phyloP scores from a whole-genome alignment of 2,113 vertebrate genomes.

The Nymphicus hollandicus region DNA sequence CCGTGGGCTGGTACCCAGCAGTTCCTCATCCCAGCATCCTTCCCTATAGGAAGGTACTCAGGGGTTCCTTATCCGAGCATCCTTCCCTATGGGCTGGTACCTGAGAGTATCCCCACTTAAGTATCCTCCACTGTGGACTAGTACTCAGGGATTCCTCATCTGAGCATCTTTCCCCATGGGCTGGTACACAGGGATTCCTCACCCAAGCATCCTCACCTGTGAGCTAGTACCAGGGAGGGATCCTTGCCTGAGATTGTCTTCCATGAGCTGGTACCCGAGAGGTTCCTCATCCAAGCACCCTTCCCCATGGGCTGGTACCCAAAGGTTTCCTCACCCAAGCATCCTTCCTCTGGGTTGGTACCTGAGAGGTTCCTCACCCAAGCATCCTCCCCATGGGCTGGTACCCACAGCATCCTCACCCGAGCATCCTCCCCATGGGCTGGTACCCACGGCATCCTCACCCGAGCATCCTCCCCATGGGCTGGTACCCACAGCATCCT shows the following conservation, averaged over 20 bases:
- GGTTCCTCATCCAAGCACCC: background rate
- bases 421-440: too few relatives aligned
- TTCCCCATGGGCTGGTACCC: too few relatives aligned
- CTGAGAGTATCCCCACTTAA: accelerated
- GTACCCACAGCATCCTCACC: background rate
- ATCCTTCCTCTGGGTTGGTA: background rate
- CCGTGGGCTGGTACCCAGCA: accelerated
- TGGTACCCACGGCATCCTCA: too few relatives aligned
- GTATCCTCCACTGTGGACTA: too few relatives aligned
- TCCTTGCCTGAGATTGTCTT: background rate
- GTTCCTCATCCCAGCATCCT: background rate
- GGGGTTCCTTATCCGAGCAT: background rate
- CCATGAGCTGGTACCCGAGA: background rate
- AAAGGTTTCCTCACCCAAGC: accelerated
- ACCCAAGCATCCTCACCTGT: background rate
- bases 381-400: too few relatives aligned
- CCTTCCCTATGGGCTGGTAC: background rate
- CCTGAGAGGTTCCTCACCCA: accelerated
- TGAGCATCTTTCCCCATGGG: background rate
- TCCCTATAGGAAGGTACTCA: too few relatives aligned
- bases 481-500: background rate
- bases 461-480: too few relatives aligned
- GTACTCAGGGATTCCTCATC: background rate
- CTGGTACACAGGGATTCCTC: too few relatives aligned
- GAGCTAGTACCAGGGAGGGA: background rate